Percentiles rank a stretch among this genome's conserved stretches.
phyloP scores from a whole-genome alignment of 2,888 invertebrate genomes.

The Caenorhabditis zanzibari region DNA sequence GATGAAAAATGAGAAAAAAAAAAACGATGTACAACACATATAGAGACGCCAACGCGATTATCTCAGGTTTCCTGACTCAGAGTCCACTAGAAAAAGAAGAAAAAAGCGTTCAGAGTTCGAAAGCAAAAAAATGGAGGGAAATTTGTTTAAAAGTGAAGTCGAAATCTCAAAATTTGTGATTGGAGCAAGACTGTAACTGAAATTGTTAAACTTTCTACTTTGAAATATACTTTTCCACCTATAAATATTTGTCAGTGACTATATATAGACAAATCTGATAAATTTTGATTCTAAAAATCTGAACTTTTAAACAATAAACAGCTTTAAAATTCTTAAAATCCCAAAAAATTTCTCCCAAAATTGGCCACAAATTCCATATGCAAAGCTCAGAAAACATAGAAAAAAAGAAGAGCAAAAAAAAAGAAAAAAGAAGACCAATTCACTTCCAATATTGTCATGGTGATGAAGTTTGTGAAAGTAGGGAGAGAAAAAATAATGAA shows the following conservation, averaged over 20 bases:
- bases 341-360: too few relatives aligned
- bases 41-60: slow-evolving; percentile 23
- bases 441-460: slow-evolving; percentile 14
- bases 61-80: slow-evolving; percentile 27
- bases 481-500: neutral
- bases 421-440: slow-evolving; percentile 4
- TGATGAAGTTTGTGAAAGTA: slow-evolving; percentile 6
- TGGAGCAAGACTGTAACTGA: too few relatives aligned
- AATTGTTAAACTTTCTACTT: too few relatives aligned
- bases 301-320: too few relatives aligned
- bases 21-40: neutral
- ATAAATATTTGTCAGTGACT: too few relatives aligned
- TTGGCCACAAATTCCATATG: neutral
- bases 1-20: neutral
- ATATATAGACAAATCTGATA: too few relatives aligned
- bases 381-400: neutral
- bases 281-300: too few relatives aligned
- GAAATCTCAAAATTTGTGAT: too few relatives aligned
- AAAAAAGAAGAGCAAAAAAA: neutral
- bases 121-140: slow-evolving; percentile 5
- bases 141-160: too few relatives aligned
- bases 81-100: too few relatives aligned
- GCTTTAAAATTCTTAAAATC: too few relatives aligned
- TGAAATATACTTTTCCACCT: too few relatives aligned
- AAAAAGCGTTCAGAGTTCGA: slow-evolving; percentile 24